phyloP scores from a whole-genome alignment of 1,140 invertebrate genomes.

The Bombus difficillimus region DNA sequence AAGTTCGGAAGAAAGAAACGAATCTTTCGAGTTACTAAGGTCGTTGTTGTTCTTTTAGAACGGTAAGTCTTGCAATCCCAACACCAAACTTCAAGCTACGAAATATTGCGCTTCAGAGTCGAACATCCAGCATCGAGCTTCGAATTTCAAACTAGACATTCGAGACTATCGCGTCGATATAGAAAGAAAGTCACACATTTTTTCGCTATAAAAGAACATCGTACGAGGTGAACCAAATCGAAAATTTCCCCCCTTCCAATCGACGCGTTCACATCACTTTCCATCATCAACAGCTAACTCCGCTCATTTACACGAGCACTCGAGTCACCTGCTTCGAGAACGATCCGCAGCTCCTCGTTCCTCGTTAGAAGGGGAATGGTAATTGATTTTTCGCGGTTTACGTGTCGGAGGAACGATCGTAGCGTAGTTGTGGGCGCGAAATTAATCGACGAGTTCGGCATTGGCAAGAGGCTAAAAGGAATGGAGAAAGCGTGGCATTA shows the following conservation, averaged over 20 bases:
- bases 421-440: slow-evolving; percentile 27
- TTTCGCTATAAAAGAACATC: too few relatives aligned
- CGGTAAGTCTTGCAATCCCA: too few relatives aligned
- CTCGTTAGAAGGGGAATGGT: not conserved
- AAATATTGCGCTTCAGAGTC: too few relatives aligned
- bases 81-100: too few relatives aligned
- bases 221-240: not conserved
- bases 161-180: too few relatives aligned
- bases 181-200: too few relatives aligned
- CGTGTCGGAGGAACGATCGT: not conserved
- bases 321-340: not conserved
- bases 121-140: too few relatives aligned
- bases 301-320: not conserved
- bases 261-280: not conserved
- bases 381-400: slow-evolving; percentile 29
- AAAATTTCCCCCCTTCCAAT: not conserved
- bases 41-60: too few relatives aligned
- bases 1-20: too few relatives aligned
- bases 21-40: too few relatives aligned
- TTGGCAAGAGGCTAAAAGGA: not conserved
- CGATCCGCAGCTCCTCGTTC: too few relatives aligned
- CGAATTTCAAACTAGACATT: too few relatives aligned
- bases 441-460: slow-evolving; percentile 13
- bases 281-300: not conserved
- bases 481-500: slow-evolving; percentile 35